These are phyloP conservation scores for Sphaeridia pumilis DNA, from an alignment of 2,888 invertebrate species.

Conservation along the genomic window DNA sequence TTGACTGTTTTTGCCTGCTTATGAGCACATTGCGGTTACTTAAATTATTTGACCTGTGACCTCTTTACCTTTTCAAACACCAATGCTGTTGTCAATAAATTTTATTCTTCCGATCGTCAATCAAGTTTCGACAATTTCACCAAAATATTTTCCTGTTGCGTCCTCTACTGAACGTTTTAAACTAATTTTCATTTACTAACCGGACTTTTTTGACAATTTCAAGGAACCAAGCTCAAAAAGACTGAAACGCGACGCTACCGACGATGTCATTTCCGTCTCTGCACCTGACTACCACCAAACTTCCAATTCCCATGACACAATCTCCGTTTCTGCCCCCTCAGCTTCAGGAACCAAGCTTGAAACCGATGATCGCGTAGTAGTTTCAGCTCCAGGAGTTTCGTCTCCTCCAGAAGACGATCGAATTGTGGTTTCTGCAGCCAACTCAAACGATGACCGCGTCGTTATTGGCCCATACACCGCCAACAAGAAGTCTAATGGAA, in stretches of 20 bases:
- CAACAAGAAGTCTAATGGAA: not conserved
- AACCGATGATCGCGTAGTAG: not conserved
- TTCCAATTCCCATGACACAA: conserved; percentile 1
- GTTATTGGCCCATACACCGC: not conserved
- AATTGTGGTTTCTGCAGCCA: not conserved
- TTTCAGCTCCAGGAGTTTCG: not conserved
- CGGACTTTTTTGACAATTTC: not conserved
- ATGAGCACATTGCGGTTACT: no score
- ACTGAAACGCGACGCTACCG: not conserved
- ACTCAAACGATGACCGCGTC: not conserved
- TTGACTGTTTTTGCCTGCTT: no score
- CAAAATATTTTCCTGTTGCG: no score
- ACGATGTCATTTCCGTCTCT: not conserved
- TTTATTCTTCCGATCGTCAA: no score
- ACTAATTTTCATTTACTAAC: not conserved
- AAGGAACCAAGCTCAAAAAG: no score
- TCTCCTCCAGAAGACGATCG: not conserved
- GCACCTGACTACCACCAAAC: no score
- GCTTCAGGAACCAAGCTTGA: not conserved
- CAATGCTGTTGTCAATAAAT: no score
- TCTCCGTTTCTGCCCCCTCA: not conserved
- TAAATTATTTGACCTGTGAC: no score
- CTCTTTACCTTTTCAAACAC: no score
- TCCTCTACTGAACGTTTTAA: no score
- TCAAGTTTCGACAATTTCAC: no score